Base-by-base conservation (phyloP, 2,888 invertebrate genomes). In the Sphaerophoria rueppellii region DNA sequence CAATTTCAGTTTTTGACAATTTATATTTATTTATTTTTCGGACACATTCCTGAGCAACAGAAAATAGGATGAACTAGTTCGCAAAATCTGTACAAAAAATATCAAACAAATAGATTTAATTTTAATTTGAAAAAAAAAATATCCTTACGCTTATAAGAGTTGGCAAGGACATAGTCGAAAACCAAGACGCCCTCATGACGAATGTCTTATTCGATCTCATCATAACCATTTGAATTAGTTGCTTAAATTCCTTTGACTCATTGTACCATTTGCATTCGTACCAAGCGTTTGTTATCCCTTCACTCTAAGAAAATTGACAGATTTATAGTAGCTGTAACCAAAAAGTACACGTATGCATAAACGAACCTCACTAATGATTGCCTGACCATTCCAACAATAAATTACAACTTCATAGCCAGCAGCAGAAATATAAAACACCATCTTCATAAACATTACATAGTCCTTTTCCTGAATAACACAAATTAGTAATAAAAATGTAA, bases 41-140 rank as follows among this genome's bases (percentile, higher is more conserved):
- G 83, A 87, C 37, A 91, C 57, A 74, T 90, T 90, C 35, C 88
- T 88, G 14, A 91, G 65, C 14, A 91, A 70, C 40, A 91, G 80
- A 77, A 88, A 91, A 76, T 90, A 90, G 40, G 90, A 90, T n/a
- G 89, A 88, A 78, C 90, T 90, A 14, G 90, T 88, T 80, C 88
- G 88, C 4, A 89, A 61, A 87, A 91, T 89, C 91, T 90, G 87
- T 54, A 88, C 73, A 67, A 14, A 52, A 58, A 54, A 65, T 60
- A 48, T 6, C 32, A 9, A 12, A 9, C n/a, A 14, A n/a, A 12
- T n/a, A 3, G 0, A 4, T 32, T 32, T 34, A 12, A n/a, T 16
- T 0, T n/a, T 0, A n/a, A n/a, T 0, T 57, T 24, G 24, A 24
- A 24, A 12, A 16, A 16, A 1, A 12, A 16, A 24, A 9, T 9